Base-by-base conservation (phyloP, 2,797 vertebrate genomes). In the Sylvia borin region DNA sequence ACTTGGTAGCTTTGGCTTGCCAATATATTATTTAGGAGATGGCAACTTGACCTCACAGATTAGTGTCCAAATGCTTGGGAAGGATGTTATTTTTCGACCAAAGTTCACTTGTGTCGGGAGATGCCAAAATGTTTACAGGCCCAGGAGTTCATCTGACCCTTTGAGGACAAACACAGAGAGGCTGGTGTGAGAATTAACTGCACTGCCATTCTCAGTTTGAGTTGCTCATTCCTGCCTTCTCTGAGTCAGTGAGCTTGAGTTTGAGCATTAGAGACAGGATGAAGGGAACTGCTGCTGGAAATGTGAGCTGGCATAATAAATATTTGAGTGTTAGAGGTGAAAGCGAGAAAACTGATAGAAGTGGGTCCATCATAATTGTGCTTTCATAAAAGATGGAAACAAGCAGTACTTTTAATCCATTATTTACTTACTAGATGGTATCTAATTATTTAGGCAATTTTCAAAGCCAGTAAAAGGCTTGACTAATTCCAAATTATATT, bases 401-500 rank as follows among this genome's bases (percentile, higher is more conserved):
- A 78, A 78, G 43, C 24, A 60, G 40, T 42, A 29, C 32, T 86
- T 90, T 90, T 86, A 88, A 88, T 94, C 65, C n/a, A 61, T 94
- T 88, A 81, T 93, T 93, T 88, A 89, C 29, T 70, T 62, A 38
- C 27, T 68, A 60, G 58, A 51, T 68, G 36, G 18, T 73, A 55
- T 92, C 43, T 88, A 83, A 92, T 67, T 65, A 80, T 75, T 77
- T 42, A 70, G 47, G 36, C 27, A 67, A 60, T 45, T 75, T 92
- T 94, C 24, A 18, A 72, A 91, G 83, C 72, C 55, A 42, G n/a
- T 68, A 58, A 80, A 83, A 88, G 51, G 5, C 31, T 70, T 5
- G 5, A 70, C n/a, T 88, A 38, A 70, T 84, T 81, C 36, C 12
- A 53, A 84, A 66, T 47, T 65, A 5, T 78, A 32, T 73, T 84